A percentile compares a stretch with the other conserved stretches of the same genome.
phyloP scores from a whole-genome alignment of 2,113 vertebrate genomes.

The Macaca mulatta region DNA sequence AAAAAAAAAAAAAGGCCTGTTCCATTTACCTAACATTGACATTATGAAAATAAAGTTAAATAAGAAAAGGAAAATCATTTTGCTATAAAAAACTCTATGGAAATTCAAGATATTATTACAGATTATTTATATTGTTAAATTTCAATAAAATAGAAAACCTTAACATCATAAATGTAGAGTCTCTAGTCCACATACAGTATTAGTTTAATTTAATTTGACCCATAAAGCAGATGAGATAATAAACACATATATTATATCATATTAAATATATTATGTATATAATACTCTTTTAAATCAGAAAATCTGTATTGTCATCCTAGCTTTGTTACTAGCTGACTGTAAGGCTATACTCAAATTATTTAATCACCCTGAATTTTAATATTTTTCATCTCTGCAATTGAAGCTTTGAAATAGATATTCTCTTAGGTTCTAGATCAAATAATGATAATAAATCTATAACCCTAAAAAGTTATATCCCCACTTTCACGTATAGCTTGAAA shows the following conservation, averaged over 20 bases:
- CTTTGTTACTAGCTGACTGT: not conserved
- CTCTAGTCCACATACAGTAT: not conserved
- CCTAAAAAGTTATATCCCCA: not conserved
- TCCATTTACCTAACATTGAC: not conserved
- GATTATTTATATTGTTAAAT: not conserved
- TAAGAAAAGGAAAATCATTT: not conserved
- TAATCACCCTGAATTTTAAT: not conserved
- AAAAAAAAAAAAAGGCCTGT: not conserved
- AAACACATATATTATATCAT: not conserved
- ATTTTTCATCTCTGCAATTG: not conserved
- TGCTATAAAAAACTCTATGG: not conserved
- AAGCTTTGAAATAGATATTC: not conserved
- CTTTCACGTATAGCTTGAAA: not conserved
- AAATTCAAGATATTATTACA: not conserved
- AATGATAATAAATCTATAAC: not conserved
- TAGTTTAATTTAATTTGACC: not conserved
- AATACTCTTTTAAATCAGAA: not conserved
- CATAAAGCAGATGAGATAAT: not conserved
- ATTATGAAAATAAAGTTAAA: not conserved
- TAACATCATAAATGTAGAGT: not conserved
- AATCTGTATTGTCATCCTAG: not conserved
- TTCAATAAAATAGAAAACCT: slow-evolving; percentile 15
- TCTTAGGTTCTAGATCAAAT: not conserved
- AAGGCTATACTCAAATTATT: not conserved
- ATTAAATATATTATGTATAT: not conserved